A percentile compares a stretch with the other conserved stretches of the same genome.
These are phyloP conservation scores for Papilio glaucus DNA, from an alignment of 1,140 invertebrate species.

Conservation along the genomic window DNA sequence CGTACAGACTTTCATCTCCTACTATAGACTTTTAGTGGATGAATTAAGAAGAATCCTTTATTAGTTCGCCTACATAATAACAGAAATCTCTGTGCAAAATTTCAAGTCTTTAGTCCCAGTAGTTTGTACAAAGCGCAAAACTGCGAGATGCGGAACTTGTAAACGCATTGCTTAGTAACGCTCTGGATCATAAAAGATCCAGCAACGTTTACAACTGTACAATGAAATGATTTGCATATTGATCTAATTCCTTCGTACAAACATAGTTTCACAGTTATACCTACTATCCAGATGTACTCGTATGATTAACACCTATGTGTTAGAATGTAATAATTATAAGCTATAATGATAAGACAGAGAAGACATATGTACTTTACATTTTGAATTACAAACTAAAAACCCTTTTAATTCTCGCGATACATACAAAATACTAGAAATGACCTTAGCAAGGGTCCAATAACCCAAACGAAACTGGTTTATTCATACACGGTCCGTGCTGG, in stretches of 20 bases:
- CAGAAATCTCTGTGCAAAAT: too few species aligned
- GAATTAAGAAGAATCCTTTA: too few species aligned
- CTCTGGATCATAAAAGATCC: constrained; percentile 4
- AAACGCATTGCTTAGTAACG: constrained; percentile 8
- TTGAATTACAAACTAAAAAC: neutral
- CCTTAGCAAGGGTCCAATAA: constrained; percentile 4
- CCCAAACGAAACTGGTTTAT: constrained; percentile 20
- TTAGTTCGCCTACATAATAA: too few species aligned
- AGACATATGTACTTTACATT: neutral
- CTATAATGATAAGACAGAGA: neutral
- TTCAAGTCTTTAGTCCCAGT: too few species aligned
- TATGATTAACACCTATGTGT: too few species aligned
- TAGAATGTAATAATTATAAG: too few species aligned
- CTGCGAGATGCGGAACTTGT: neutral
- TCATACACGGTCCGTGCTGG: constrained; percentile 14
- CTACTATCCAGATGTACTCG: neutral
- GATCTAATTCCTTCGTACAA: neutral
- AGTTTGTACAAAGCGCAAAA: neutral
- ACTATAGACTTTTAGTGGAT: too few species aligned
- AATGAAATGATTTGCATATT: neutral
- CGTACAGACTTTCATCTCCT: too few species aligned
- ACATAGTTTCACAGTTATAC: neutral
- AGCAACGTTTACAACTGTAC: constrained; percentile 11
- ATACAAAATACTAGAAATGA: constrained; percentile 14
- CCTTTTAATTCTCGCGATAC: neutral